Evolutionary conservation across 2,113 vertebrate genomes (phyloP), one percentile per base, ranked within the genome.

Genomic region (Mesoclemmys tuberculata): DNA sequence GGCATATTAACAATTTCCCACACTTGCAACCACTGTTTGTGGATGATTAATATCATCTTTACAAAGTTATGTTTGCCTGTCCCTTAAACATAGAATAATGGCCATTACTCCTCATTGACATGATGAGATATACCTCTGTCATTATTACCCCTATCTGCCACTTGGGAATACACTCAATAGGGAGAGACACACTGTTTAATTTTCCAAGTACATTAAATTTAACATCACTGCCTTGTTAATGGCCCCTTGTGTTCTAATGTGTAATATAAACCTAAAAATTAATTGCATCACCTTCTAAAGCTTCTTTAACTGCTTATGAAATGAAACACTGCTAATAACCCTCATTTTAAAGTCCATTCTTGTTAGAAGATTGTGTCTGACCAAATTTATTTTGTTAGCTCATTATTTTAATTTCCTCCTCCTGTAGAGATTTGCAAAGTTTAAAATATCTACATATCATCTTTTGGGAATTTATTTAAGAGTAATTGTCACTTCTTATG

Each of bases 211-310:
- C 93, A n/a, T 89, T 68, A 80, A 87, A 84, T 89, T 91, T 89
- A 78, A 88, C n/a, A 94, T 46, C 31, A 5, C 44, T 3, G 0
- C 89, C 96, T 81, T 22, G 10, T 90, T 96, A 96, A 93, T 5
- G 93, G 95, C 95, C 92, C 35, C 38, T 90, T 7, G 1, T 4
- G 48, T 41, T 77, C 4, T 80, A 91, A 94, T 44, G 84, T 74
- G 92, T 3, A 55, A 94, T 64, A 93, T 68, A 89, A 97, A 93
- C 94, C 26, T 2, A 41, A 86, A 91, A 94, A 93, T 96, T 85
- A 96, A 97, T 95, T 82, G 95, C 14, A 2, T 6, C 44, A 13
- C 95, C 96, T 96, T 84, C 31, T 2, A 10, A 80, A 85, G 96
- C 35, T n/a, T 26, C 93, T 94, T 27, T 91, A 93, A 80, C 94